Evolutionary conservation across 2,888 invertebrate genomes (phyloP).

Genomic region (Eupsilia transversa): DNA sequence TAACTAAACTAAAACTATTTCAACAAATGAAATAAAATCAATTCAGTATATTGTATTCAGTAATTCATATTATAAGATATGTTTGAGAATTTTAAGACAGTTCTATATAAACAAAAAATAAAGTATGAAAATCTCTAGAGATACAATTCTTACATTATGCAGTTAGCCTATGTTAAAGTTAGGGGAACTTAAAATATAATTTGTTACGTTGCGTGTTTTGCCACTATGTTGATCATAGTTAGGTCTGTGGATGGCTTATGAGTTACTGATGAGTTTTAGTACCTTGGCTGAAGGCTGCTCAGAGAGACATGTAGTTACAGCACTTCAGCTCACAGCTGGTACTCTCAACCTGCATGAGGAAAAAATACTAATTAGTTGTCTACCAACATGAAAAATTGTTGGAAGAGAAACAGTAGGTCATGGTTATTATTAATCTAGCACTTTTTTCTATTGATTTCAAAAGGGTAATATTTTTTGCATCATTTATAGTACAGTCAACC

Average conservation of each 20-base stretch:
- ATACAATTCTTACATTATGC: slow-evolving; percentile 71
- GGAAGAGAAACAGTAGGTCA: not conserved
- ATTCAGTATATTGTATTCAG: slow-evolving; percentile 67
- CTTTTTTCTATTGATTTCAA: not conserved
- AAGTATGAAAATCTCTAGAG: slow-evolving; percentile 60
- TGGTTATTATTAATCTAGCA: not conserved
- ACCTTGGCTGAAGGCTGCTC: slow-evolving; percentile 86
- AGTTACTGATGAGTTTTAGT: slow-evolving; percentile 82
- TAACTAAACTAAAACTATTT: slow-evolving; percentile 62
- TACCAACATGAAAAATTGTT: not conserved
- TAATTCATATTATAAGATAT: slow-evolving; percentile 65
- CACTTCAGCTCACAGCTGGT: slow-evolving; percentile 84
- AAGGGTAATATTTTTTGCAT: not conserved
- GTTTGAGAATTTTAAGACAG: slow-evolving; percentile 57
- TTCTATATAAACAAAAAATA: slow-evolving; percentile 63
- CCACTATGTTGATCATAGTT: slow-evolving; percentile 88
- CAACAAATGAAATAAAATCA: slow-evolving; percentile 68
- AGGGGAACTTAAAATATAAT: slow-evolving; percentile 78
- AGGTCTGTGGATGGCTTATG: slow-evolving; percentile 84
- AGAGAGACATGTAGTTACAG: slow-evolving; percentile 76
- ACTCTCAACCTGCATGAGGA: slow-evolving; percentile 78
- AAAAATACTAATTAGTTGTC: slow-evolving; percentile 12
- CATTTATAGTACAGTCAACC: not conserved
- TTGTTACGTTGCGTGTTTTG: slow-evolving; percentile 85
- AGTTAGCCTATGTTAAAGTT: slow-evolving; percentile 72